Conservation (phyloP, 2,797 vertebrate species). For the Coracias cyanogaster region DNA sequence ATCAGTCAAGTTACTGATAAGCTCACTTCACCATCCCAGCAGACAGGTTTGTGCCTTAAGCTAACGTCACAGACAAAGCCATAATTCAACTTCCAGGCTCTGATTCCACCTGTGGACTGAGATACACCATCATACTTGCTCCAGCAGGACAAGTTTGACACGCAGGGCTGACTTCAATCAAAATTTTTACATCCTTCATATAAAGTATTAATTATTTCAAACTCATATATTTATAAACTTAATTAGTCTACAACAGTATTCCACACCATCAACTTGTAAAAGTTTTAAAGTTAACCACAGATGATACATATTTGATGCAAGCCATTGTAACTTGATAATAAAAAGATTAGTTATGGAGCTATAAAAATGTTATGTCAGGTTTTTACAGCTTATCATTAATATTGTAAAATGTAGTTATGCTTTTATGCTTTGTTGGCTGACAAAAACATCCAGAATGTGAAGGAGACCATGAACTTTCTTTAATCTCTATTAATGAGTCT, state of each 20-base stretch:
- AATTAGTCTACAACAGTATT: constrained; percentile 56
- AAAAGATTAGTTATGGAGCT: constrained; percentile 69
- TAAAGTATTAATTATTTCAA: constrained; percentile 59
- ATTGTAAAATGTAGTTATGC: constrained; percentile 55
- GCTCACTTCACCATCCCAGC: neutral
- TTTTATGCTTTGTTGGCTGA: constrained; percentile 53
- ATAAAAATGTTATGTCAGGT: constrained; percentile 72
- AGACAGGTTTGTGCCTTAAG: neutral
- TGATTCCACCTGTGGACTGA: neutral
- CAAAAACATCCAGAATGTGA: constrained; percentile 60
- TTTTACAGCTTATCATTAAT: constrained; percentile 76
- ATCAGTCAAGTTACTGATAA: neutral
- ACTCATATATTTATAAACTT: constrained; percentile 52
- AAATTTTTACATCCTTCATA: constrained; percentile 10
- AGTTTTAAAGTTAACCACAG: constrained; percentile 69
- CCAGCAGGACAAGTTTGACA: constrained; percentile 33
- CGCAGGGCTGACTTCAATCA: constrained; percentile 27
- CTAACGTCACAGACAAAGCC: neutral
- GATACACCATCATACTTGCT: neutral
- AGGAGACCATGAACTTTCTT: constrained; percentile 51
- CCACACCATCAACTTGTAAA: constrained; percentile 10
- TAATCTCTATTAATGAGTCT: neutral
- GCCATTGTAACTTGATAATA: constrained; percentile 64
- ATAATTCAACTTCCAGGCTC: neutral
- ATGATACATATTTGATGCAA: constrained; percentile 67